Evolutionary conservation across 1,140 invertebrate species (phyloP).

Genomic region (Lepidurus packardi): DNA sequence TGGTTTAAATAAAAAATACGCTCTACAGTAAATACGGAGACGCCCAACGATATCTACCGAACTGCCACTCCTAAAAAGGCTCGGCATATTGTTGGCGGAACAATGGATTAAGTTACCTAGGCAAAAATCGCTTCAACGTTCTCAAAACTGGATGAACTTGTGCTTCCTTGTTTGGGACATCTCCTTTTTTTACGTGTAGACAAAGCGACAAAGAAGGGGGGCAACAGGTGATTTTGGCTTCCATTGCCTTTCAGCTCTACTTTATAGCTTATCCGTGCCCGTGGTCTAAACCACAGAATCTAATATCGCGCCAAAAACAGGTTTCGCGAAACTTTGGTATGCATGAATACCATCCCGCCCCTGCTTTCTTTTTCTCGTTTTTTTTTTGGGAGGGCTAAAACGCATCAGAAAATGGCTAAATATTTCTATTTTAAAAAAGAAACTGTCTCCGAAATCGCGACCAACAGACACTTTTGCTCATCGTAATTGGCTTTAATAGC

Average conservation of each 20-base stretch:
- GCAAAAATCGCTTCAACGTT: not conserved
- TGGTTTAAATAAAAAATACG: not conserved
- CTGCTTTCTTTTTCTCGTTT: not conserved
- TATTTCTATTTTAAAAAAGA: not conserved
- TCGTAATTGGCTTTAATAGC: not conserved
- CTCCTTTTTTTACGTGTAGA: not conserved
- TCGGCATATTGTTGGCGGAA: not conserved
- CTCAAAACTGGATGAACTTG: conserved; percentile 1
- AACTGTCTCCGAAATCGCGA: not conserved
- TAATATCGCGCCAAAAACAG: not conserved
- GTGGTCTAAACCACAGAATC: not conserved
- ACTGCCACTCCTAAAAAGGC: conserved; percentile 18
- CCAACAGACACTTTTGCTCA: not conserved
- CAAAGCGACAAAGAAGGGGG: not conserved
- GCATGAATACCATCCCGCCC: not conserved
- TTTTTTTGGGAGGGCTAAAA: not conserved
- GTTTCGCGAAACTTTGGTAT: not conserved
- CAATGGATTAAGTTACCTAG: conserved; percentile 7
- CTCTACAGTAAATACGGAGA: conserved; percentile 9
- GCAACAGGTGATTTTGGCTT: not conserved
- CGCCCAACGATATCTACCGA: conserved; percentile 20
- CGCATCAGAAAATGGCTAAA: too few relatives aligned
- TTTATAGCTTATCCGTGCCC: not conserved
- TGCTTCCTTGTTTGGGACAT: not conserved
- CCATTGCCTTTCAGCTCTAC: not conserved